Evolutionary conservation across 2,888 invertebrate genomes (phyloP), one percentile per base, ranked within the genome.

Genomic region (Nebria salina): DNA sequence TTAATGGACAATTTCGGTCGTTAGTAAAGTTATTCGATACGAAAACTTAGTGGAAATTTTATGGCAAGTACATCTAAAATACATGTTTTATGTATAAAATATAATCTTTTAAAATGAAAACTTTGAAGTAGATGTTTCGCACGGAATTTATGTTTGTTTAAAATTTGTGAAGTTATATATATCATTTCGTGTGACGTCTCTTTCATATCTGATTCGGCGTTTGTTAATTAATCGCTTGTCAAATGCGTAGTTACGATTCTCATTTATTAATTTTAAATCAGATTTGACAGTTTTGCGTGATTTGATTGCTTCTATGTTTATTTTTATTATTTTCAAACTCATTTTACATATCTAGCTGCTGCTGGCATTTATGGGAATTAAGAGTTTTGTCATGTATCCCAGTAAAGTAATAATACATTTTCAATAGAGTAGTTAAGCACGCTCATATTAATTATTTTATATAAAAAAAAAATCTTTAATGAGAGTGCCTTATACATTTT

Each of bases 211-310:
- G 73, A 73, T 73, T 15, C 42, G 70, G 70, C 70, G 70, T 43
- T 43, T 73, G 73, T 73, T 73, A 73, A 73, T 73, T 73, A 73
- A 73, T 73, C 73, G 73, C 42, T 73, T 73, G 73, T 73, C 73
- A 73, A 73, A 73, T 41, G 73, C 42, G 15, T 34, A 42, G 34
- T 73, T 73, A 41, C 9, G 26, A 42, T 73, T 34, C 34, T 73
- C 73, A 43, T 73, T 73, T 73, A 43, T 73, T 73, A 73, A 9
- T 73, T 73, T 73, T 41, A n/a, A 41, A 20, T 42, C 73, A 9
- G 26, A 34, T 41, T 13, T 73, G 73, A n/a, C 41, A 25, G 26
- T 54, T 26, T 25, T 25, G 70, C 34, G 70, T 25, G 15, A 70
- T 70, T 25, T 70, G 26, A 70, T 70, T 70, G 70, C 25, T 7